Conservation (phyloP, 2,113 vertebrate species). For the Tyrannus savana region DNA sequence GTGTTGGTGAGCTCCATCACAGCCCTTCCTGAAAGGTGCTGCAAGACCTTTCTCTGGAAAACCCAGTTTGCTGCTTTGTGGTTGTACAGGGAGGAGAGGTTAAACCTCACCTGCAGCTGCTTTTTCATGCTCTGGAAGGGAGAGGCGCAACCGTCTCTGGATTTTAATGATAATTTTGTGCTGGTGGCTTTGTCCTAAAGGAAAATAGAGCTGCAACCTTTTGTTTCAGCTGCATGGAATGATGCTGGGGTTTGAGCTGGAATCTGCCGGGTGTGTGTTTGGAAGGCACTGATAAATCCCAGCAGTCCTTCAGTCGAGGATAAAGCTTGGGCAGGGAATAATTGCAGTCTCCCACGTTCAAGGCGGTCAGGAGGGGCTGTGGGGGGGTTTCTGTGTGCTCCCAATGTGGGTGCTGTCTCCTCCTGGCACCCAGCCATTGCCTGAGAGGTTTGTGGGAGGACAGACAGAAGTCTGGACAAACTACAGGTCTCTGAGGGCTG, state of each 20-base stretch:
- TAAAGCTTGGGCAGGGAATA: slow-evolving; percentile 14
- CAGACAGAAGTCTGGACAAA: not conserved
- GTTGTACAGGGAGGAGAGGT: not conserved
- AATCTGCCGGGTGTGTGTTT: not conserved
- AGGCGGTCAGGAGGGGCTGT: not conserved
- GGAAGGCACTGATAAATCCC: slow-evolving; percentile 16
- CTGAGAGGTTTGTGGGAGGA: not conserved
- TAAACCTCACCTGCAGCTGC: not conserved
- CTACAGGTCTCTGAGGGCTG: not conserved
- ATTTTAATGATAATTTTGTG: not conserved
- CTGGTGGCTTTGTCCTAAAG: not conserved
- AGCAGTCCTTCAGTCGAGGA: not conserved
- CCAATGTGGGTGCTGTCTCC: not conserved
- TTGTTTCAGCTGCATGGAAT: slow-evolving; percentile 30
- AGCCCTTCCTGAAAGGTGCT: slow-evolving; percentile 24
- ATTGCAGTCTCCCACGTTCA: slow-evolving; percentile 32
- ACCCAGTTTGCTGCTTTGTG: not conserved
- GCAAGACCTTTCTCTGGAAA: not conserved
- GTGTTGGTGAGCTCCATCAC: not conserved
- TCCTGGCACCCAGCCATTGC: not conserved
- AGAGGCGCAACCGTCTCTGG: not conserved
- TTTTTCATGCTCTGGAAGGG: not conserved
- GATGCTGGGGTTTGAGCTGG: not conserved
- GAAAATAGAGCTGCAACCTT: slow-evolving; percentile 2
- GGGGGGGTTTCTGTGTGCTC: not conserved